These are phyloP conservation scores for Sternarchorhynchus goeldii DNA, from an alignment of 2,797 vertebrate genomes.

Conservation along the genomic window DNA sequence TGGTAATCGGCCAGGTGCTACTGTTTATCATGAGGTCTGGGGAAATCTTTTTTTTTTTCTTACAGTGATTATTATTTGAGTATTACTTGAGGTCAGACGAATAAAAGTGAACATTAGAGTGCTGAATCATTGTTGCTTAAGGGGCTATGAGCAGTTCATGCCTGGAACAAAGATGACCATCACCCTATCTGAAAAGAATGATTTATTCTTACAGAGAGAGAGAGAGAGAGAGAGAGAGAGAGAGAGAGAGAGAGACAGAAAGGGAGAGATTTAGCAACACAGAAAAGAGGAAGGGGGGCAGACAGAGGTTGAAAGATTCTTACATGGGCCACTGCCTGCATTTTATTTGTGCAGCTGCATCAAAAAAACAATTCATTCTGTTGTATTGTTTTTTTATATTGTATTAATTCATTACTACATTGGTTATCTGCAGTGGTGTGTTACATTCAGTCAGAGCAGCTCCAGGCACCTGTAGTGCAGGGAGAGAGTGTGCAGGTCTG, in stretches of 20 bases:
- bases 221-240: constrained; percentile 7
- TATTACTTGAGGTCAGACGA: too few relatives aligned
- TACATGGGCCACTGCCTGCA: neutral
- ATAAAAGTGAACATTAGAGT: too few relatives aligned
- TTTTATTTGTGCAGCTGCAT: constrained; percentile 48
- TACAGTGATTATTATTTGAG: too few relatives aligned
- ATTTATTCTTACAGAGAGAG: neutral
- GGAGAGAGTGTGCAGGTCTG: constrained; percentile 38
- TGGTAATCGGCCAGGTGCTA: too few relatives aligned
- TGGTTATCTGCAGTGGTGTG: neutral
- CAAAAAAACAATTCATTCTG: constrained; percentile 21
- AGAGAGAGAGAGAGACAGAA: neutral
- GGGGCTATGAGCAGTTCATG: too few relatives aligned
- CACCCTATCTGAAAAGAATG: too few relatives aligned
- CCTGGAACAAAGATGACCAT: too few relatives aligned
- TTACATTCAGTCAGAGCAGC: constrained; percentile 11
- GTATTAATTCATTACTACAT: neutral
- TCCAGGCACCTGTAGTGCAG: constrained; percentile 8
- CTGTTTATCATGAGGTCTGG: too few relatives aligned
- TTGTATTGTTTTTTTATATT: neutral
- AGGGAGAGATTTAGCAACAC: neutral
- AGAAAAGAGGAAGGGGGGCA: constrained; percentile 3
- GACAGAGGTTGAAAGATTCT: constrained; percentile 14
- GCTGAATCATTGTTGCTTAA: too few relatives aligned
- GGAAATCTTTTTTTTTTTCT: too few relatives aligned